phyloP scores from a whole-genome alignment of 2,888 invertebrate genomes.

The Sepiola atlantica region DNA sequence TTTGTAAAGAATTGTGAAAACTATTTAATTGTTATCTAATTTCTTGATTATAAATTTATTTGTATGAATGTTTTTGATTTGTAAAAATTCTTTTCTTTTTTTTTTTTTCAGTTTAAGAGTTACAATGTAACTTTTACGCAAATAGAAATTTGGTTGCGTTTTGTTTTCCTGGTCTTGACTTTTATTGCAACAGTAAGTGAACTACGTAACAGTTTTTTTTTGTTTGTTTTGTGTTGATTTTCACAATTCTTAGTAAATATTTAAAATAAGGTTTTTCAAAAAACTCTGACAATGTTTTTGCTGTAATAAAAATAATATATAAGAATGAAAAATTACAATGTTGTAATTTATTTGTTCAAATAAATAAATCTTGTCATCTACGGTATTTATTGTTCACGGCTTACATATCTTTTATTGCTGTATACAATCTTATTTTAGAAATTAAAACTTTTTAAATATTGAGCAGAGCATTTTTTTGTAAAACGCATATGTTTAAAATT shows the following conservation, averaged over 20 bases:
- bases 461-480: too few species aligned
- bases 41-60: neutral
- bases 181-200: constrained; percentile 89
- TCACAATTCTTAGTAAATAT: neutral
- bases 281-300: neutral
- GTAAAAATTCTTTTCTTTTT: neutral
- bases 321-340: too few species aligned
- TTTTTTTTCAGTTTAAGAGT: constrained; percentile 88
- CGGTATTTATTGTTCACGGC: too few species aligned
- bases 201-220: neutral
- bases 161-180: constrained; percentile 90
- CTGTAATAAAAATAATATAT: neutral
- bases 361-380: too few species aligned
- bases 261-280: neutral
- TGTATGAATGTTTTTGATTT: neutral
- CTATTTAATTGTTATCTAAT: neutral
- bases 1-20: neutral
- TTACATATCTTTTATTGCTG: too few species aligned
- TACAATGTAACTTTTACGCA: constrained; percentile 97
- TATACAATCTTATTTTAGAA: too few species aligned
- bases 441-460: too few species aligned
- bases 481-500: too few species aligned
- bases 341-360: too few species aligned
- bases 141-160: constrained; percentile 97
- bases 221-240: neutral